Evolutionary conservation across 2,888 invertebrate species (phyloP).

Genomic region (Oegoconia quadripuncta): DNA sequence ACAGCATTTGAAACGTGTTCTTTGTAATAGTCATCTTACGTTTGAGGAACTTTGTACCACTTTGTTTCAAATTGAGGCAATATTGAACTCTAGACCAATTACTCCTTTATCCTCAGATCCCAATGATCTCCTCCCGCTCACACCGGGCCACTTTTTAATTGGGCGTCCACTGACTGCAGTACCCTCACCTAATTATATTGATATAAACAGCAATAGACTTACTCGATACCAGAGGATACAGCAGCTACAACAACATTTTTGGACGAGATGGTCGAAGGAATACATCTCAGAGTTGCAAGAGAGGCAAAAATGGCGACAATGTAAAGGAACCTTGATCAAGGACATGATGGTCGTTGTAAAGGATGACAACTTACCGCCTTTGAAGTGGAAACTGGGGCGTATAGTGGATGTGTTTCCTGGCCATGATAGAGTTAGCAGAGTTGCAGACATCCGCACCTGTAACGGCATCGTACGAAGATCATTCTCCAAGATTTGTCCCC

Average conservation of each 20-base stretch:
- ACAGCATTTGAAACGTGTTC: no score
- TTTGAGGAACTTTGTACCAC: conserved; percentile 21
- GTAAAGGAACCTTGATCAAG: background rate
- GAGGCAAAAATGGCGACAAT: conserved; percentile 12
- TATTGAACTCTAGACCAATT: conserved; percentile 19
- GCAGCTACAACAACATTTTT: conserved; percentile 12
- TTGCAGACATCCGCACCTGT: conserved; percentile 10
- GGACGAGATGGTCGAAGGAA: conserved; percentile 6
- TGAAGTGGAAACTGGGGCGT: conserved; percentile 13
- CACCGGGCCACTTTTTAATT: conserved; percentile 17
- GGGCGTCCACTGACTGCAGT: conserved; percentile 13
- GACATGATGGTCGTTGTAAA: conserved; percentile 11
- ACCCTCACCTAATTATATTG: background rate
- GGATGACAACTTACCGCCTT: conserved; percentile 11
- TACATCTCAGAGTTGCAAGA: conserved; percentile 13
- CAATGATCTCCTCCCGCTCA: conserved; percentile 11
- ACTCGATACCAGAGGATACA: conserved; percentile 4
- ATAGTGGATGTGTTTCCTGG: conserved; percentile 9
- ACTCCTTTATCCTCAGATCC: conserved; percentile 18
- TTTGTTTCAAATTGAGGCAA: conserved; percentile 10
- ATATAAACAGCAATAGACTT: background rate
- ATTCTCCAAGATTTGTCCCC: background rate
- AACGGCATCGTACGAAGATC: conserved; percentile 1
- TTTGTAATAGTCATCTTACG: conserved; percentile 13
- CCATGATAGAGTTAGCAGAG: conserved; percentile 9